phyloP scores from a whole-genome alignment of 2,797 vertebrate species.

The Gastrophryne carolinensis region DNA sequence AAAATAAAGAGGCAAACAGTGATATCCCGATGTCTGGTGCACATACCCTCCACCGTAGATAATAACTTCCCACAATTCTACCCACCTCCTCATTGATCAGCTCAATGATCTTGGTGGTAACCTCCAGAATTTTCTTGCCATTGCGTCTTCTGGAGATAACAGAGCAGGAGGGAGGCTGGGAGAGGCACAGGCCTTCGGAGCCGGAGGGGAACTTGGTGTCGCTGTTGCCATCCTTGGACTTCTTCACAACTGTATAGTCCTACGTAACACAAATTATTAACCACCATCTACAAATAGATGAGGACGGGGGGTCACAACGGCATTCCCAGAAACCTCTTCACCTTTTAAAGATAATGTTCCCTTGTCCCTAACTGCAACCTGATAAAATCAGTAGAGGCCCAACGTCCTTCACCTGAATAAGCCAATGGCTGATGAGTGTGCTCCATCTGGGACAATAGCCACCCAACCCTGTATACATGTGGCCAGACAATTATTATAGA shows the following conservation, averaged over 20 bases:
- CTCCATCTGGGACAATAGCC: no score
- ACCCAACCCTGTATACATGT: neutral
- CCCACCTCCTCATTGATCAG: neutral
- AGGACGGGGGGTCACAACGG: neutral
- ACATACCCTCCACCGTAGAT: no score
- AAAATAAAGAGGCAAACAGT: neutral
- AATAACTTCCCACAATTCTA: neutral
- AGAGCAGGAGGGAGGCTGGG: neutral
- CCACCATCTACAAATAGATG: neutral
- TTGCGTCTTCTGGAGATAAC: neutral
- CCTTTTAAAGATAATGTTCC: neutral
- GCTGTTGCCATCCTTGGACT: neutral
- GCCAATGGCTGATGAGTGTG: neutral
- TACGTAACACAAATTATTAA: neutral
- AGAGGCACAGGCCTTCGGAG: neutral
- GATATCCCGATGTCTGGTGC: neutral
- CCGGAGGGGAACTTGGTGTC: neutral
- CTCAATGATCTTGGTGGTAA: neutral
- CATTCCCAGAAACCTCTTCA: neutral
- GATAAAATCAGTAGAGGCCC: no score
- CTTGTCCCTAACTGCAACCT: no score
- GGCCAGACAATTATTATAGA: neutral
- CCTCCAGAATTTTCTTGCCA: neutral
- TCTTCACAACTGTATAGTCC: neutral
- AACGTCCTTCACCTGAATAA: no score